phyloP scores from a whole-genome alignment of 1,140 invertebrate species.

The Phortica variegata region DNA sequence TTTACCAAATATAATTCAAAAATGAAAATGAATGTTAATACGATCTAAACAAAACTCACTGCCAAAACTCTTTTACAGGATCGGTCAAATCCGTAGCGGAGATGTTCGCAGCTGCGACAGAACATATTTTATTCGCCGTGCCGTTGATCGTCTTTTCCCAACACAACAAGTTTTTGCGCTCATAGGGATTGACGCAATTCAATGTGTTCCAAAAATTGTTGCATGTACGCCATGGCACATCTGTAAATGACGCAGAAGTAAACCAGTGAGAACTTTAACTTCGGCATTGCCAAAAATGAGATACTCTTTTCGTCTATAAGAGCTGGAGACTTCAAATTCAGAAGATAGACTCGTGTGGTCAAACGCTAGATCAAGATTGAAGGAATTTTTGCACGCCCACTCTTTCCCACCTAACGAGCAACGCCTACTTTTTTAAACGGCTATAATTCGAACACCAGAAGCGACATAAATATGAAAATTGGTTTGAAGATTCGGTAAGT shows the following conservation, averaged over 20 bases:
- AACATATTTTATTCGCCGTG: conserved; percentile 65
- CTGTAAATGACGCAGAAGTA: conserved; percentile 57
- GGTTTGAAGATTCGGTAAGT: too few relatives aligned
- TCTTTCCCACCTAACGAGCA: too few relatives aligned
- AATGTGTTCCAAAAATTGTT: conserved; percentile 91
- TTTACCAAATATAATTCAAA: background rate
- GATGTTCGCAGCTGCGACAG: conserved; percentile 67
- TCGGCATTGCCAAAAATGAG: too few relatives aligned
- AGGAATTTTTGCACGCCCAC: too few relatives aligned
- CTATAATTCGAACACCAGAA: too few relatives aligned
- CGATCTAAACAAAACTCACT: conserved; percentile 68
- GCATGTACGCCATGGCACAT: conserved; percentile 94
- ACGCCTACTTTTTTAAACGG: too few relatives aligned
- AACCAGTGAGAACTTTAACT: background rate
- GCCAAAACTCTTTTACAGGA: conserved; percentile 96
- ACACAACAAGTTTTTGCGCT: conserved; percentile 69
- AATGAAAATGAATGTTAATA: background rate
- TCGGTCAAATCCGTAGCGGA: conserved; percentile 72
- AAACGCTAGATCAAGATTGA: too few relatives aligned
- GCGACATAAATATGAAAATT: too few relatives aligned
- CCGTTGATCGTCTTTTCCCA: conserved; percentile 65
- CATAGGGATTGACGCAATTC: conserved; percentile 79
- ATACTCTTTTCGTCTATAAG: too few relatives aligned
- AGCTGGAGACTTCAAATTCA: too few relatives aligned
- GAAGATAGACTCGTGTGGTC: too few relatives aligned